phyloP scores from a whole-genome alignment of 1,140 invertebrate genomes.

The Acromyrmex heyeri region DNA sequence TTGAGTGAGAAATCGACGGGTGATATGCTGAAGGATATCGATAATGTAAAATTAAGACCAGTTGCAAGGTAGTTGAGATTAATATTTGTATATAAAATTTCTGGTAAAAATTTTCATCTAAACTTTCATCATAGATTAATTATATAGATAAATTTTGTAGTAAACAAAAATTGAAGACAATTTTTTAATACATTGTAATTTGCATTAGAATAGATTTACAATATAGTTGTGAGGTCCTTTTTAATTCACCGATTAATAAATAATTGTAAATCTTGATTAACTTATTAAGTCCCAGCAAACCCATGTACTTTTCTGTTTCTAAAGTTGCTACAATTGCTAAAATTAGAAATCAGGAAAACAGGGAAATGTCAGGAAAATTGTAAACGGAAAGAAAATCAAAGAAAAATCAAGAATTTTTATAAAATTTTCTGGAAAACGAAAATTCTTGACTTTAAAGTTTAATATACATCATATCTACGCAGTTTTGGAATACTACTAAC shows the following conservation, averaged over 20 bases:
- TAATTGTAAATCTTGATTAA: conserved; percentile 3
- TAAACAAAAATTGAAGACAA: neutral
- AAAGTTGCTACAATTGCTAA: too few species aligned
- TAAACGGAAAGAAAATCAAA: too few species aligned
- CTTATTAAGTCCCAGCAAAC: neutral
- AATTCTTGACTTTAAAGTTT: too few species aligned
- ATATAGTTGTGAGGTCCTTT: neutral
- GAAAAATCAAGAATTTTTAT: too few species aligned
- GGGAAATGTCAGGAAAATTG: too few species aligned
- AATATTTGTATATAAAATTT: neutral
- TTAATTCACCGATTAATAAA: neutral
- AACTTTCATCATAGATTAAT: neutral
- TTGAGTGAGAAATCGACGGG: conserved; percentile 82
- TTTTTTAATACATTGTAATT: neutral
- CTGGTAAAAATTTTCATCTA: neutral
- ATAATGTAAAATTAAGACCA: conserved; percentile 83
- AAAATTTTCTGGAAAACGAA: too few species aligned
- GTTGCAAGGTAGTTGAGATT: conserved; percentile 78
- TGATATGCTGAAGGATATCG: conserved; percentile 83
- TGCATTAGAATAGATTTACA: neutral
- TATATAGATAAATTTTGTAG: neutral
- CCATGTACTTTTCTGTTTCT: too few species aligned
- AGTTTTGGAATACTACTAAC: too few species aligned
- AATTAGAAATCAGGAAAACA: too few species aligned
- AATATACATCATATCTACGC: too few species aligned